A percentile compares a stretch with the other conserved stretches of the same genome.
phyloP scores from a whole-genome alignment of 2,888 invertebrate species.

The Neria commutata region DNA sequence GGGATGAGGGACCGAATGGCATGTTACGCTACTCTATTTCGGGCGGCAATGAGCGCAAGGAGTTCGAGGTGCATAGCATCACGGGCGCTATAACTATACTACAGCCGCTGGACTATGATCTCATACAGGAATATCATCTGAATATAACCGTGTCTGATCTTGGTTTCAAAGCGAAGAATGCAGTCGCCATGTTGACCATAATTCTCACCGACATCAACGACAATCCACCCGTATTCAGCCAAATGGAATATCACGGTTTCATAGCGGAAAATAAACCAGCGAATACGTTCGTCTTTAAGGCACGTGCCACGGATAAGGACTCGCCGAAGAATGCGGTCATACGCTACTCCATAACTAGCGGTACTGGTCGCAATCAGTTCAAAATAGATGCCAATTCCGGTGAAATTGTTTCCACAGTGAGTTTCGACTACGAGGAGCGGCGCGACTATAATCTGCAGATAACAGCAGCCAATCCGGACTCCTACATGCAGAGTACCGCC shows the following conservation, averaged over 20 bases:
- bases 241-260: constrained; percentile 76
- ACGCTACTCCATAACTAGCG: constrained; percentile 80
- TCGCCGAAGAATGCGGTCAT: constrained; percentile 87
- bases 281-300: constrained; percentile 75
- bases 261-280: constrained; percentile 82
- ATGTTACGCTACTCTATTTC: constrained; percentile 84
- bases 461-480: constrained; percentile 86
- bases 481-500: constrained; percentile 77
- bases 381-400: constrained; percentile 79
- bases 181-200: constrained; percentile 82
- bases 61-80: constrained; percentile 78
- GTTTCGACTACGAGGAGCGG: constrained; percentile 88
- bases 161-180: constrained; percentile 78
- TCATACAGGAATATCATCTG: constrained; percentile 80
- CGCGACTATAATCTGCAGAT: constrained; percentile 76
- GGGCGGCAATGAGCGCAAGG: constrained; percentile 79
- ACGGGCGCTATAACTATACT: constrained; percentile 82
- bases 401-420: constrained; percentile 73
- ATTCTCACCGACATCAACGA: constrained; percentile 92
- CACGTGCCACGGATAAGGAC: constrained; percentile 83
- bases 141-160: constrained; percentile 88
- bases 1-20: constrained; percentile 88
- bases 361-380: constrained; percentile 77
- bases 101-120: constrained; percentile 85
- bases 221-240: constrained; percentile 86